These are phyloP conservation scores for Abrostola tripartita DNA, from an alignment of 2,888 invertebrate species.

Conservation along the genomic window DNA sequence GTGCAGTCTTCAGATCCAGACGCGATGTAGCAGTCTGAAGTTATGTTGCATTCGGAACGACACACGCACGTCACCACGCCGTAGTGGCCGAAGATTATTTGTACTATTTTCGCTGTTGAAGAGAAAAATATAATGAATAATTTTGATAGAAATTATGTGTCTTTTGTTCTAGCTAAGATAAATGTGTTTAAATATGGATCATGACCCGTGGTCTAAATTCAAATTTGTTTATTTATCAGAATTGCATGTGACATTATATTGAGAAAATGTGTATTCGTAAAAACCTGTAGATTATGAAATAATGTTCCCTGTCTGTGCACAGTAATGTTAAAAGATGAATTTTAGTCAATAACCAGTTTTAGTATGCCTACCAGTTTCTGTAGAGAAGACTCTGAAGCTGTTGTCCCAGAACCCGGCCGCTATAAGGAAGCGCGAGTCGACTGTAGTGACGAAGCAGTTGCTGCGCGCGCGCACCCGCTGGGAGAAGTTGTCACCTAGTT, in stretches of 20 bases:
- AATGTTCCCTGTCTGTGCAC: too few species aligned
- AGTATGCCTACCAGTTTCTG: slow-evolving; percentile 93
- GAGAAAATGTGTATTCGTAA: too few species aligned
- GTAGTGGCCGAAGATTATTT: slow-evolving; percentile 99
- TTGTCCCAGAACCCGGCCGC: slow-evolving; percentile 99
- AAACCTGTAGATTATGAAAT: too few species aligned
- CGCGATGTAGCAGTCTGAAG: slow-evolving; percentile 99
- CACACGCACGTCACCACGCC: slow-evolving; percentile 99
- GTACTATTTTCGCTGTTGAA: slow-evolving; percentile 96
- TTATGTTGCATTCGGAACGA: slow-evolving; percentile 99
- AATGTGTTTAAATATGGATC: too few species aligned
- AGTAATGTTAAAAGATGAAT: too few species aligned
- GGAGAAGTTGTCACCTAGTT: slow-evolving; percentile 99
- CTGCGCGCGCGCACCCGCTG: slow-evolving; percentile 97
- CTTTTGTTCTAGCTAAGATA: too few species aligned
- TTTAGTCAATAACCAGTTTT: not conserved
- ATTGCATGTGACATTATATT: too few species aligned
- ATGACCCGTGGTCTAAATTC: too few species aligned
- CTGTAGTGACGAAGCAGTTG: slow-evolving; percentile 99
- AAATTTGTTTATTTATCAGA: too few species aligned
- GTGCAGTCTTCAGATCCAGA: slow-evolving; percentile 99
- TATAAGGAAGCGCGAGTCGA: slow-evolving; percentile 98
- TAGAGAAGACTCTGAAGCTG: slow-evolving; percentile 98
- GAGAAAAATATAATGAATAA: slow-evolving; percentile 6
- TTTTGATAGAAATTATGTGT: too few species aligned